Conservation (phyloP, 2,888 invertebrate species). For the Syritta pipiens region DNA sequence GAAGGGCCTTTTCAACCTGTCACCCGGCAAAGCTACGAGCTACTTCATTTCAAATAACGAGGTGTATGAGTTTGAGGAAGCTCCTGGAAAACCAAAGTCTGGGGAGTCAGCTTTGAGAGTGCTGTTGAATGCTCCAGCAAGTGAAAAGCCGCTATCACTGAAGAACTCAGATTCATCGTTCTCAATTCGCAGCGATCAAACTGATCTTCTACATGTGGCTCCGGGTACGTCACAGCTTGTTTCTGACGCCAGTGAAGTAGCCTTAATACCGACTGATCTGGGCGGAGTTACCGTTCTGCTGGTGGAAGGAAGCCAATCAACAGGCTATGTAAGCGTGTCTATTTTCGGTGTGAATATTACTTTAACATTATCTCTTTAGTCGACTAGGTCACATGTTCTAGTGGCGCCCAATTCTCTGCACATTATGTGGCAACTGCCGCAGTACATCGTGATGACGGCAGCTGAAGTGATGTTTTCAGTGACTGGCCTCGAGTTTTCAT, state of each 20-base stretch:
- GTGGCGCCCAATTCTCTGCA: conserved; percentile 87
- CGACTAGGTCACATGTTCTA: conserved; percentile 70
- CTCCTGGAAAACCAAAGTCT: conserved; percentile 73
- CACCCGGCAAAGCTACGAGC: conserved; percentile 74
- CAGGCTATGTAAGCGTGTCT: conserved; percentile 77
- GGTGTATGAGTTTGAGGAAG: conserved; percentile 74
- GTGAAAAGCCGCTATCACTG: conserved; percentile 70
- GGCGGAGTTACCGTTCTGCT: conserved; percentile 85
- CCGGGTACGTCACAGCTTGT: conserved; percentile 67
- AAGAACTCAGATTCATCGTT: conserved; percentile 43
- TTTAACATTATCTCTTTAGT: conserved; percentile 64
- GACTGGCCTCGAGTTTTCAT: conserved; percentile 97
- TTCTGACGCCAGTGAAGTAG: background rate
- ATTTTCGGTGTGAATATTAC: background rate
- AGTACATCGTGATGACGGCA: conserved; percentile 94
- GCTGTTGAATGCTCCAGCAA: conserved; percentile 73
- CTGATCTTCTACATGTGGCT: conserved; percentile 70
- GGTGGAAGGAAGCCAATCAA: conserved; percentile 78
- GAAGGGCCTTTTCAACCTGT: conserved; percentile 70
- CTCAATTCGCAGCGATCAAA: conserved; percentile 69
- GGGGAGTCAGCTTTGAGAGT: conserved; percentile 77
- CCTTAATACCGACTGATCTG: conserved; percentile 70
- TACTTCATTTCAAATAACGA: conserved; percentile 73
- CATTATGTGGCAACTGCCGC: conserved; percentile 90
- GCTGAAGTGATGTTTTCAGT: conserved; percentile 98